A percentile compares a stretch with the other conserved stretches of the same genome.
Evolutionary conservation across 2,888 invertebrate species (phyloP).

Genomic region (Netelia inedita): DNA sequence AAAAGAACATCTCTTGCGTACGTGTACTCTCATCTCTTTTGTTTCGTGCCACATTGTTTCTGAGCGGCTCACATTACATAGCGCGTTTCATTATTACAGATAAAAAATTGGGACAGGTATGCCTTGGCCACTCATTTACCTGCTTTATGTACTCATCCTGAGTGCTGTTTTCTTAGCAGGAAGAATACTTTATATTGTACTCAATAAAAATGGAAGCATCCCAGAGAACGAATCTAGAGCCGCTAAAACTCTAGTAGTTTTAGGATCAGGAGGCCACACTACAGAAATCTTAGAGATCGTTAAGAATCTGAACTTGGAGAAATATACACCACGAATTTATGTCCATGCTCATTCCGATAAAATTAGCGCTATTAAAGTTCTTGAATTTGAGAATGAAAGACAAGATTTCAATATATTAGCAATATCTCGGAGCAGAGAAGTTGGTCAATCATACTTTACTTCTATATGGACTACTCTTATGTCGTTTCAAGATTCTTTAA

Average conservation of each 20-base stretch:
- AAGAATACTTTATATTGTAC: slow-evolving; percentile 75
- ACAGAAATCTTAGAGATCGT: slow-evolving; percentile 95
- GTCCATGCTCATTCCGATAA: slow-evolving; percentile 92
- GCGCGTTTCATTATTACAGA: slow-evolving; percentile 52
- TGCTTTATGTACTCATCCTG: slow-evolving; percentile 1
- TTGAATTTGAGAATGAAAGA: slow-evolving; percentile 85
- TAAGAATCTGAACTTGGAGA: slow-evolving; percentile 87
- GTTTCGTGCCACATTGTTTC: not conserved
- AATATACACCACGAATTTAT: slow-evolving; percentile 92
- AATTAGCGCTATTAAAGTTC: slow-evolving; percentile 91
- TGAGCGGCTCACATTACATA: not conserved
- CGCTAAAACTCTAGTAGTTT: slow-evolving; percentile 87
- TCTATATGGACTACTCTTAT: slow-evolving; percentile 92
- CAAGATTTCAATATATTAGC: slow-evolving; percentile 86
- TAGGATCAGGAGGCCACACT: slow-evolving; percentile 96
- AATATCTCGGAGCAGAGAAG: slow-evolving; percentile 94
- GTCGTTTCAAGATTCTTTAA: slow-evolving; percentile 90
- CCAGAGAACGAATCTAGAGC: slow-evolving; percentile 52
- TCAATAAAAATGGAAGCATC: slow-evolving; percentile 66
- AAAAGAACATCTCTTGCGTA: not conserved
- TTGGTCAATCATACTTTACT: slow-evolving; percentile 93
- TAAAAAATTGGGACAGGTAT: slow-evolving; percentile 39
- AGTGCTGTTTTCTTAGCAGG: slow-evolving; percentile 46
- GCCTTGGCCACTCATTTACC: slow-evolving; percentile 40
- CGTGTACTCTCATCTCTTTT: not conserved